phyloP scores from a whole-genome alignment of 2,888 invertebrate species.

The Eucriotettix oculatus region DNA sequence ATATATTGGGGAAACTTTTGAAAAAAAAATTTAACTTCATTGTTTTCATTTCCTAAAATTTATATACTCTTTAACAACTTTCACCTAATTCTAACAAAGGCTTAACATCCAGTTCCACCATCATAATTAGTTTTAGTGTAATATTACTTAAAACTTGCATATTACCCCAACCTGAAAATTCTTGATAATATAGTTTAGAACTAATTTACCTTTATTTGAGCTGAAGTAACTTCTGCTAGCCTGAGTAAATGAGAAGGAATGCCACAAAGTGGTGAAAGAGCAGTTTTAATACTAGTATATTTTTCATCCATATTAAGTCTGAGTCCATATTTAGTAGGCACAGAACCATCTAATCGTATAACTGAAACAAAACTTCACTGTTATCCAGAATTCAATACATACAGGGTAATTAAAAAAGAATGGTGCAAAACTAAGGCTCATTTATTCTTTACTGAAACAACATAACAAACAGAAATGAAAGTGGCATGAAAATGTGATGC shows the following conservation, averaged over 20 bases:
- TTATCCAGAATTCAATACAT: no score
- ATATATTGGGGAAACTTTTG: no score
- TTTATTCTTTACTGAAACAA: no score
- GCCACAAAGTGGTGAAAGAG: slow-evolving; percentile 44
- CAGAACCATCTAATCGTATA: slow-evolving; percentile 60
- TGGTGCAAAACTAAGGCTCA: no score
- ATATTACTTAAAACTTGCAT: background rate
- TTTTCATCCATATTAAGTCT: slow-evolving; percentile 69
- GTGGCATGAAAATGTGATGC: no score
- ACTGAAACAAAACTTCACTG: slow-evolving; percentile 28
- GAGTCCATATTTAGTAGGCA: slow-evolving; percentile 71
- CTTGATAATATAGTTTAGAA: background rate
- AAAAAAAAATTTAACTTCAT: no score
- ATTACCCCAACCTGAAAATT: no score
- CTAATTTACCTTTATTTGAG: slow-evolving; percentile 37
- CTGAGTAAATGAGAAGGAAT: slow-evolving; percentile 44
- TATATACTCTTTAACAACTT: no score
- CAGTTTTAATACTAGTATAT: slow-evolving; percentile 56
- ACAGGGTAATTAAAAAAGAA: no score
- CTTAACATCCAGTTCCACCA: background rate
- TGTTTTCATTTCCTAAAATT: no score
- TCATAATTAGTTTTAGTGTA: background rate
- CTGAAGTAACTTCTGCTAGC: slow-evolving; percentile 53
- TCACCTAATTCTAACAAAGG: no score
- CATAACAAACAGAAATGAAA: no score